Percentiles rank a stretch among this genome's conserved stretches.
Conservation (phyloP, 2,888 invertebrate genomes). For the Agrochola litura region DNA sequence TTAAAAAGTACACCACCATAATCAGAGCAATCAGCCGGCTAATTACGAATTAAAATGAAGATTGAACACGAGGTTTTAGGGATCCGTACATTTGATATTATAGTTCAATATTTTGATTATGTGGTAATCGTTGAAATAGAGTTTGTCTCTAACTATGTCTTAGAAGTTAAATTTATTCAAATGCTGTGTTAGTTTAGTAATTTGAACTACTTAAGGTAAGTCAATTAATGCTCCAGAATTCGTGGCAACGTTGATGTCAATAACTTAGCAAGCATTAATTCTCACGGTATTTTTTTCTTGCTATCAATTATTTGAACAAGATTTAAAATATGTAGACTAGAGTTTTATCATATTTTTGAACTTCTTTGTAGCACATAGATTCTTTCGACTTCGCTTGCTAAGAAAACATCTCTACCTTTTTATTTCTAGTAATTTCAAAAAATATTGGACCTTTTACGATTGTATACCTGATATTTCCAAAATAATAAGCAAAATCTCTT, state of each 20-base stretch:
- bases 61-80: slow-evolving; percentile 21
- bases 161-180: neutral
- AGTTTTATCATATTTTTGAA: neutral
- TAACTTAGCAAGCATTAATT: neutral
- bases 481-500: slow-evolving; percentile 46
- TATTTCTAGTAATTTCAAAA: neutral
- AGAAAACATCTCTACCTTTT: neutral
- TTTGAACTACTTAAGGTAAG: neutral
- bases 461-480: neutral
- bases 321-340: neutral
- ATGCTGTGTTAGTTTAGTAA: neutral
- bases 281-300: neutral
- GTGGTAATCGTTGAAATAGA: neutral
- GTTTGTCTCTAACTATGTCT: neutral
- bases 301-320: neutral
- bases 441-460: neutral
- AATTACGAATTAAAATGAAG: slow-evolving; percentile 55
- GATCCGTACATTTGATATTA: slow-evolving; percentile 13
- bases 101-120: neutral
- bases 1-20: slow-evolving; percentile 59
- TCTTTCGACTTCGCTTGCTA: neutral
- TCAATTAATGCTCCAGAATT: neutral
- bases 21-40: slow-evolving; percentile 58
- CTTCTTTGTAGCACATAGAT: neutral
- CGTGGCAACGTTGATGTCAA: neutral